Conservation (phyloP, 2,888 invertebrate species). For the Acleris holmiana region DNA sequence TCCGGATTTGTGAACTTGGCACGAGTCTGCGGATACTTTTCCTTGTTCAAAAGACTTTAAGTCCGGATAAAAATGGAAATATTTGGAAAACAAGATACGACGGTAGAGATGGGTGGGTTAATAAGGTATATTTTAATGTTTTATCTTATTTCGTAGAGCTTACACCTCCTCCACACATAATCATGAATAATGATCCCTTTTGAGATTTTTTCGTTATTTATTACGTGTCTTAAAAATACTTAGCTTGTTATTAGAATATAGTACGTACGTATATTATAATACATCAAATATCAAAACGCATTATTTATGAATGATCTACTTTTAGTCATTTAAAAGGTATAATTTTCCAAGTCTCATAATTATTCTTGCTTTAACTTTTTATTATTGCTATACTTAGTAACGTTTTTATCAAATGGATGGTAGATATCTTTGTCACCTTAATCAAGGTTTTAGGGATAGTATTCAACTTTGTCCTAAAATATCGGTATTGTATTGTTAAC, state of each 20-base stretch:
- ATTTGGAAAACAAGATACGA: constrained; percentile 8
- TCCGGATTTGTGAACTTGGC: constrained; percentile 36
- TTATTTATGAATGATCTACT: too few species aligned
- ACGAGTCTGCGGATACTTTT: constrained; percentile 3
- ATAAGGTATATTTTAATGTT: constrained; percentile 17
- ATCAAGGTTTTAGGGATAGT: background rate
- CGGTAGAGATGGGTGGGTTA: constrained; percentile 1
- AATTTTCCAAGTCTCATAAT: too few species aligned
- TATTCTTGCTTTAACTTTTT: too few species aligned
- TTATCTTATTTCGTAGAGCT: background rate
- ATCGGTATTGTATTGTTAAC: too few species aligned
- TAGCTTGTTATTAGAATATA: too few species aligned
- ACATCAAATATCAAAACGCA: too few species aligned
- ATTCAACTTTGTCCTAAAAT: too few species aligned
- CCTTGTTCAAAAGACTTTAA: background rate
- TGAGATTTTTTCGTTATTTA: too few species aligned
- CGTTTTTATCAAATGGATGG: constrained; percentile 2
- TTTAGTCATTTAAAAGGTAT: too few species aligned
- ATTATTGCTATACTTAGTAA: too few species aligned
- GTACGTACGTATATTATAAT: too few species aligned
- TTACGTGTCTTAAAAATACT: too few species aligned
- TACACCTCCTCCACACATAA: background rate
- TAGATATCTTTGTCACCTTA: constrained; percentile 17
- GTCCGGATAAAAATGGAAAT: constrained; percentile 43
- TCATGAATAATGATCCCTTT: background rate